These are phyloP conservation scores for Amphipyra berbera DNA, from an alignment of 2,888 invertebrate species.

Conservation along the genomic window DNA sequence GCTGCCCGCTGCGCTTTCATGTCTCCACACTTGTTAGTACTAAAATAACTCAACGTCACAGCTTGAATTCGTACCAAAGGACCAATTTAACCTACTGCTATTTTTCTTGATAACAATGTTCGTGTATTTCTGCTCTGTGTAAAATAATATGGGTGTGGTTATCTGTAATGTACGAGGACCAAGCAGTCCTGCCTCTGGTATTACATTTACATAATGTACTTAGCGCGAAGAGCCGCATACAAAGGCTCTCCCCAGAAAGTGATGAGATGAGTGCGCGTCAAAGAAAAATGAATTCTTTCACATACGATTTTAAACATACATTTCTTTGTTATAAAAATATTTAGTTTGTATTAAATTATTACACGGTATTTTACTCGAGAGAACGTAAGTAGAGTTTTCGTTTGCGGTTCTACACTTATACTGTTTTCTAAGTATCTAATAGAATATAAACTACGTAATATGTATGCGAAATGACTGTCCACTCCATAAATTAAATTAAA, in stretches of 20 bases:
- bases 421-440: slow-evolving; percentile 55
- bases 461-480: slow-evolving; percentile 34
- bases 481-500: slow-evolving; percentile 32
- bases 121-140: slow-evolving; percentile 60
- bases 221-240: slow-evolving; percentile 81
- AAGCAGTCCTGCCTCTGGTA: slow-evolving; percentile 79
- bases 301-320: slow-evolving; percentile 63
- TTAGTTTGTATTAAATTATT: slow-evolving; percentile 75
- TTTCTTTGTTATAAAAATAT: slow-evolving; percentile 63
- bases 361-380: slow-evolving; percentile 68
- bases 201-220: slow-evolving; percentile 87
- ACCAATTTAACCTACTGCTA: slow-evolving; percentile 16
- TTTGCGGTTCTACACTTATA: slow-evolving; percentile 65
- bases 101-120: slow-evolving; percentile 23
- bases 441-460: slow-evolving; percentile 48
- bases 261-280: slow-evolving; percentile 72
- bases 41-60: slow-evolving; percentile 55
- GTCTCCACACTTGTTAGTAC: slow-evolving; percentile 39
- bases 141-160: slow-evolving; percentile 80
- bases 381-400: slow-evolving; percentile 62
- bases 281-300: slow-evolving; percentile 77
- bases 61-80: slow-evolving; percentile 32
- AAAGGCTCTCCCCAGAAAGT: slow-evolving; percentile 79
- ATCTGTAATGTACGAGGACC: slow-evolving; percentile 74
- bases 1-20: slow-evolving; percentile 44